Base-by-base conservation (phyloP, 1,140 invertebrate species). In the Lepidurus packardi region DNA sequence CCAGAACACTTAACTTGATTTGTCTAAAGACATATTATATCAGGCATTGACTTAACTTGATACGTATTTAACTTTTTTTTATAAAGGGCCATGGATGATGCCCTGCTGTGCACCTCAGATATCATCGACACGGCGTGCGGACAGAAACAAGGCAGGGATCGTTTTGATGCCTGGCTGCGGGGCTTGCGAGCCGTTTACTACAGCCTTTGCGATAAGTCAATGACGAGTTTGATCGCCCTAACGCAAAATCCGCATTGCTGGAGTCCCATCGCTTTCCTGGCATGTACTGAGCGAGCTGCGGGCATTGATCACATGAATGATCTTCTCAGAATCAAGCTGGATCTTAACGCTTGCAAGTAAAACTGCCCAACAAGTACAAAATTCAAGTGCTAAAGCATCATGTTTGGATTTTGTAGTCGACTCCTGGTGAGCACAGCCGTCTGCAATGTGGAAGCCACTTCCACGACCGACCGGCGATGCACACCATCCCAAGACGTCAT, bases 231-330 rank as follows among this genome's bases (percentile, higher is more conserved):
- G 1, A 41, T 77, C 74, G 76, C 41, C 25, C 43, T 81, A 34
- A 45, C 78, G 11, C 47, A 45, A 21, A 78, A 77, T 45, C 44
- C 81, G 3, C 53, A 76, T n/a, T 82, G 81, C 79, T 82, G 80
- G 79, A 79, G 75, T 42, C 77, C 80, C 45, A 80, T 79, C 47
- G 74, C 43, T 11, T 82, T 81, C 75, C 41, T 82, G 4, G 73
- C 65, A 1, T 82, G 81, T n/a, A 77, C 79, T 4, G 80, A 81
- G 75, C 77, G 78, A 1, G 73, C 45, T 16, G 81, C 78, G 9
- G 80, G 77, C 43, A 21, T 82, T 5, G 79, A 78, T 41, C 81
- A 82, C 73, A 73, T 81, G 34, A 77, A 78, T 53, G 80, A 82
- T 73, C 77, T 82, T 11, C 81, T 82, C 75, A 77, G 77, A 24